These are phyloP conservation scores for Muraenolepis orangiensis DNA, from an alignment of 2,797 vertebrate species.

Conservation along the genomic window DNA sequence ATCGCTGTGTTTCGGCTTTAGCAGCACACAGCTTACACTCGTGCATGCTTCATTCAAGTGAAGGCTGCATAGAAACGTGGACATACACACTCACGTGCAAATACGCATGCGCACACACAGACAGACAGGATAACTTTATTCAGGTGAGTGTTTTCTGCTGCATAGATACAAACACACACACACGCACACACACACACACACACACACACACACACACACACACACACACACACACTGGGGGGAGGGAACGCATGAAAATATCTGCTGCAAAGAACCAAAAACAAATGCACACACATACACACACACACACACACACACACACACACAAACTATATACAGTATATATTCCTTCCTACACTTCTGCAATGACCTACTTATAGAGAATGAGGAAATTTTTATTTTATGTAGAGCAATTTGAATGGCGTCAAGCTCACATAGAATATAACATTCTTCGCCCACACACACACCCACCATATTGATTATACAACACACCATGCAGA, in stretches of 20 bases:
- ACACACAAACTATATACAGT: neutral
- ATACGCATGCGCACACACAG: neutral
- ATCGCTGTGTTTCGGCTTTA: no score
- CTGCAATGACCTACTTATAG: slow-evolving; percentile 4
- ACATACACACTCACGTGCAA: no score
- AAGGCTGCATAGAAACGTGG: no score
- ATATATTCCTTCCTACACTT: neutral
- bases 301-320: neutral
- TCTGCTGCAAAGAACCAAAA: no score
- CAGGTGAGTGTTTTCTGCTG: no score
- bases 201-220: neutral
- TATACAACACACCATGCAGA: slow-evolving; percentile 11
- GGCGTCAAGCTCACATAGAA: slow-evolving; percentile 32
- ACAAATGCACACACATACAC: neutral
- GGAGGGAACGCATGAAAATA: no score
- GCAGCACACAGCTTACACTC: no score
- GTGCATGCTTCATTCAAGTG: no score
- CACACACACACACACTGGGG: no score
- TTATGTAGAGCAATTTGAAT: slow-evolving; percentile 32
- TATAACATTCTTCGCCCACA: slow-evolving; percentile 53
- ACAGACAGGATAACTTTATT: neutral
- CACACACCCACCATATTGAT: slow-evolving; percentile 52
- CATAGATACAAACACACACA: no score
- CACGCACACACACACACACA: neutral
- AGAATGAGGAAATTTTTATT: neutral